Base-by-base conservation (phyloP, 2,888 invertebrate genomes). In the Drosophila conformis region DNA sequence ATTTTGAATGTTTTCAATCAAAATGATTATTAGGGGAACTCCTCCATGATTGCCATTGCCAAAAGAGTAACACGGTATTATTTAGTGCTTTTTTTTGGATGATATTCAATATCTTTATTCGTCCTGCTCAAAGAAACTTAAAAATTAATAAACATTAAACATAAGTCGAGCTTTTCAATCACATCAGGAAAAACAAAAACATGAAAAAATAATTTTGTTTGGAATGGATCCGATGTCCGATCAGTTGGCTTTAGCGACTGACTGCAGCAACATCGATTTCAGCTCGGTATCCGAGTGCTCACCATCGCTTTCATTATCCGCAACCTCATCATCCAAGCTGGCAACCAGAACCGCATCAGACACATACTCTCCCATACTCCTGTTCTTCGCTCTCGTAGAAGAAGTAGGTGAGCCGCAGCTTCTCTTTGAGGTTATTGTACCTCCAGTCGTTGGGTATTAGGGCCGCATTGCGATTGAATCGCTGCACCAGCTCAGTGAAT, bases 321-420 rank as follows among this genome's bases (percentile, higher is more conserved):
- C 18, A 49, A 27, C 27, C 53, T 76, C 74, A 25, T 76, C 73
- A 35, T 73, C 52, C 54, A 69, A 38, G 42, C 74, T 73, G 49
- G 58, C 67, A 42, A 68, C 72, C 52, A 80, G 57, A 18, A 72
- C 87, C 4, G 71, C 80, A 51, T 85, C 86, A 48, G 86, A 83
- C 64, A 83, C 87, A 72, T 89, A 77, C 15, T 65, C 63, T 21
- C 57, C 63, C n/a, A 46, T 46, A 54, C 60, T 73, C 79, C 51
- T 82, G 56, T 10, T 78, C 15, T n/a, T 78, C 69, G 11, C 21
- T 68, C 21, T 90, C 89, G 65, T 90, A 93, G 62, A 92, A 93
- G 36, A 93, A 86, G 64, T 93, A 93, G 46, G 87, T 91, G 4
- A 90, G 69, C 63, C 72, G 71, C 57, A 92, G 91, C 36, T 83